Evolutionary conservation across 2,113 vertebrate species (phyloP).

Genomic region (Ascaphus truei): DNA sequence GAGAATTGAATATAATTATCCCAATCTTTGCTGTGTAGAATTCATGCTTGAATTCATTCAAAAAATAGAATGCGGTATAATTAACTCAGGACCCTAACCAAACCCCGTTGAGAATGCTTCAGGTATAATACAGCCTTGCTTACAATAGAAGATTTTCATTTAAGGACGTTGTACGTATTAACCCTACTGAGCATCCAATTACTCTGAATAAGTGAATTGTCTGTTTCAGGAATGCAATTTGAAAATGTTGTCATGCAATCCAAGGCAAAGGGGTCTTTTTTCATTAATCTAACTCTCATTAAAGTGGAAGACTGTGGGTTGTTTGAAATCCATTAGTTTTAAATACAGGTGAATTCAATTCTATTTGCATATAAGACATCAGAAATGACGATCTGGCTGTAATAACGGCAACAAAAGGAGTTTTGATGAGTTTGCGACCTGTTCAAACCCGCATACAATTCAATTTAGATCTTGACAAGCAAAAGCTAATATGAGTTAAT

Average conservation of each 20-base stretch:
- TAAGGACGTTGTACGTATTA: conserved; percentile 99
- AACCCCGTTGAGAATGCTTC: conserved; percentile 93
- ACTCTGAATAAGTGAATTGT: conserved; percentile 98
- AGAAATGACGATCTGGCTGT: conserved; percentile 70
- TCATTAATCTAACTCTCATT: conserved; percentile 90
- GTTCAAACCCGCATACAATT: conserved; percentile 55
- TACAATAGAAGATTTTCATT: conserved; percentile 99
- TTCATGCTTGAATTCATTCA: conserved; percentile 98
- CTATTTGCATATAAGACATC: conserved; percentile 69
- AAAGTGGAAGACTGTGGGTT: conserved; percentile 82
- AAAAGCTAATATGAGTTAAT: conserved; percentile 14
- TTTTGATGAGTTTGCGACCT: conserved; percentile 62
- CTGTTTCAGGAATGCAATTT: conserved; percentile 92
- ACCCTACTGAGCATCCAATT: conserved; percentile 98
- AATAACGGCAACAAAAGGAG: conserved; percentile 57
- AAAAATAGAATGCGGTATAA: conserved; percentile 92
- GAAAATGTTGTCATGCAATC: conserved; percentile 95
- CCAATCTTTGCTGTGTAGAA: conserved; percentile 91
- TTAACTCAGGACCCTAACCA: conserved; percentile 83
- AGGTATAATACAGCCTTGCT: conserved; percentile 96
- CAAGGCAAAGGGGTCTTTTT: conserved; percentile 77
- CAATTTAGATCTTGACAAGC: conserved; percentile 44
- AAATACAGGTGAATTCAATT: conserved; percentile 90
- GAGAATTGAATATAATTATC: conserved; percentile 98
- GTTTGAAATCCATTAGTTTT: conserved; percentile 92